Evolutionary conservation across 2,113 vertebrate species (phyloP), one percentile per base, ranked within the genome.

Genomic region (Corydoras sp.): DNA sequence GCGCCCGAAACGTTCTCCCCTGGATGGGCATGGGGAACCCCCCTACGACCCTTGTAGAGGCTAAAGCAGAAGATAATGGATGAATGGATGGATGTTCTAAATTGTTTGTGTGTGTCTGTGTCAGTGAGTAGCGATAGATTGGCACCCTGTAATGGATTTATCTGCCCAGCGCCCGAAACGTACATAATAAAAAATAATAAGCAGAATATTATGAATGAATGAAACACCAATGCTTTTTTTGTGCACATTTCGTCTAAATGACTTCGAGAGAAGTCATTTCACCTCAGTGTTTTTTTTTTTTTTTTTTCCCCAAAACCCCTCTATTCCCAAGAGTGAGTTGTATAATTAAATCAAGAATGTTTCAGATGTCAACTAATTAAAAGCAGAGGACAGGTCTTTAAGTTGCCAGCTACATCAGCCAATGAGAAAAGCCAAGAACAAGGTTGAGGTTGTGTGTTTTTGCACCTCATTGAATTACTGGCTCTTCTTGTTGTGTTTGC

Each of bases 321-420:
- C 85, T 85, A 85, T 88, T 84, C 87, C 89, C 73, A 65, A 74
- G 86, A 89, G 89, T 89, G 85, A 87, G 86, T 82, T 87, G 81
- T 80, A 87, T 90, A 89, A 91, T 91, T 91, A 85, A 92, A 92
- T 90, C 90, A 90, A 83, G 83, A 83, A 76, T 87, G 87, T 87
- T 91, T 90, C 89, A 86, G 90, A 80, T 83, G 88, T 89, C 90
- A 90, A 90, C 90, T 91, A 91, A 91, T 91, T 91, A 90, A 89
- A 83, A 70, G 85, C 84, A 77, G 71, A 60, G 78, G 81, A 82
- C 82, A 79, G 80, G 76, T 78, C 80, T 80, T 82, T 76, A 82
- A 78, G 79, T 70, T 68, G 66, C 62, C 64, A 65, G 56, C 72
- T 66, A 62, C 69, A 79, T 78, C 58, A 62, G 54, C 54, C 29